Percentiles rank a stretch among this genome's conserved stretches.
phyloP scores from a whole-genome alignment of 1,140 invertebrate species.

The Pseudomyrmex gracilis region DNA sequence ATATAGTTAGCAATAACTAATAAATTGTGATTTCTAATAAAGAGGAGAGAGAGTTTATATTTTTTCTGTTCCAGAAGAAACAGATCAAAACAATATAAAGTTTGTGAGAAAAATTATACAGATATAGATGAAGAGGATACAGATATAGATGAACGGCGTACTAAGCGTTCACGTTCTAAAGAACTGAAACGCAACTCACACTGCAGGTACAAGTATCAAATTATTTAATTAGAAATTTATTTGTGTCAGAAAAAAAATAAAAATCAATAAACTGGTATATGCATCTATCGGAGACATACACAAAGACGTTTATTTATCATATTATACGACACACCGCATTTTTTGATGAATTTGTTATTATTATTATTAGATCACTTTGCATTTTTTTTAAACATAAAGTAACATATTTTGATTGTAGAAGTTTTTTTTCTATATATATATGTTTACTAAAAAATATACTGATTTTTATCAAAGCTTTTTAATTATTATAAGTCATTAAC shows the following conservation, averaged over 20 bases:
- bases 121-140: constrained; percentile 11
- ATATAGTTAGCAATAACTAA: background rate
- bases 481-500: constrained; percentile 2
- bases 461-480: background rate
- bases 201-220: constrained; percentile 44
- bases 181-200: constrained; percentile 48
- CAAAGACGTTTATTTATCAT: too few relatives aligned
- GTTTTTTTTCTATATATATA: too few relatives aligned
- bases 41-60: background rate
- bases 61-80: constrained; percentile 5
- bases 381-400: too few relatives aligned
- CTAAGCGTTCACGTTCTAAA: constrained; percentile 55
- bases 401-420: too few relatives aligned
- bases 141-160: too few relatives aligned
- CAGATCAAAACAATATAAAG: constrained; percentile 29
- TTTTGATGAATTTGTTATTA: too few relatives aligned
- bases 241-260: too few relatives aligned
- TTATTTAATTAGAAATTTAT: background rate
- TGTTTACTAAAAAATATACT: background rate
- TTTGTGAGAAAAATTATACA: constrained; percentile 34
- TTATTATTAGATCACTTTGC: too few relatives aligned
- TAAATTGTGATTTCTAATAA: background rate
- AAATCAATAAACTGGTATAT: too few relatives aligned
- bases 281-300: too few relatives aligned
- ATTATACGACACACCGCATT: too few relatives aligned